Conservation (phyloP, 2,797 vertebrate genomes). For the Sebastes jordani region DNA sequence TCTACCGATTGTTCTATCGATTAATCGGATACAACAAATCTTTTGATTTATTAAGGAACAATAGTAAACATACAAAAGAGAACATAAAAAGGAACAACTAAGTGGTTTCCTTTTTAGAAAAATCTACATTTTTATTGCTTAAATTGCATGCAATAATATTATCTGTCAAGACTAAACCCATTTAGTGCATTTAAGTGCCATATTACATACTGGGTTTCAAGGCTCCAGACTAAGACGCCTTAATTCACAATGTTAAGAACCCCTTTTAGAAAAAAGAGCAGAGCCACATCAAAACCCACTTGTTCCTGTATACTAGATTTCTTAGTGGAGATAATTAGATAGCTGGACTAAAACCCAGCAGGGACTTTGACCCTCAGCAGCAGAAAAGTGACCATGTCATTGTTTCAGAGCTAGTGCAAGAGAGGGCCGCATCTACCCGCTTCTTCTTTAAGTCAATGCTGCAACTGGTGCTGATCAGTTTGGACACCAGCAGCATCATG, state of each 20-base stretch:
- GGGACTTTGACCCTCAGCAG: not conserved
- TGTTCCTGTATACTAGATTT: not conserved
- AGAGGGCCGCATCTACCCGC: not conserved
- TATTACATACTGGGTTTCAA: too few species aligned
- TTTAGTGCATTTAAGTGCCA: too few species aligned
- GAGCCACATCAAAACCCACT: not conserved
- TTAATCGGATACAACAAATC: rapidly evolving
- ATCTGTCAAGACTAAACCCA: too few species aligned
- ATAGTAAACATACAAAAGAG: too few species aligned
- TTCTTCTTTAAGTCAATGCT: not conserved
- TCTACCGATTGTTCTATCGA: too few species aligned
- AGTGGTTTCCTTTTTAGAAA: too few species aligned
- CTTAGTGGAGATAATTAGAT: not conserved
- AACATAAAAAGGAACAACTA: too few species aligned
- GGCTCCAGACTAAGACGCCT: not conserved
- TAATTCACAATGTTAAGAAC: not conserved
- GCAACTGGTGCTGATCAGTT: not conserved
- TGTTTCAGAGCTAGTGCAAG: not conserved
- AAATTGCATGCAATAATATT: too few species aligned
- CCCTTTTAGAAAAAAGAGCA: not conserved
- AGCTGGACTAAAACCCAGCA: not conserved
- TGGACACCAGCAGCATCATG: not conserved
- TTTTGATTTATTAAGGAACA: too few species aligned
- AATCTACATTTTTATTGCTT: too few species aligned
- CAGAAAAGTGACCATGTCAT: not conserved